Evolutionary conservation across 2,888 invertebrate species (phyloP).

Genomic region (Diaphora mendica): DNA sequence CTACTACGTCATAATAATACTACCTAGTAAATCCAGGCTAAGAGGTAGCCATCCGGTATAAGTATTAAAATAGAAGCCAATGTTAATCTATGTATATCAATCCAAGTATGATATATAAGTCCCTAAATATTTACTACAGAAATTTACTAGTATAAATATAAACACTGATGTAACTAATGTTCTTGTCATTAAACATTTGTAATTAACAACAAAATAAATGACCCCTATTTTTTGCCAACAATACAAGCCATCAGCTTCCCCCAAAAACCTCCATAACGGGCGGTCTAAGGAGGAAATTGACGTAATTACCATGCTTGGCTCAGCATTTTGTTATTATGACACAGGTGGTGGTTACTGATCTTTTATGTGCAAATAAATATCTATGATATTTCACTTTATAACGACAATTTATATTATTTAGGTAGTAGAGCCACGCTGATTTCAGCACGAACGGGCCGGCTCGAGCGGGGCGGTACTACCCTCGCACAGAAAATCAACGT

Average conservation of each 20-base stretch:
- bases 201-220: conserved; percentile 8
- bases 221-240: conserved; percentile 7
- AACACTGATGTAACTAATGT: not conserved
- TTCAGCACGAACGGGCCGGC: too few relatives aligned
- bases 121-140: not conserved
- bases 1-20: too few relatives aligned
- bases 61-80: not conserved
- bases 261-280: conserved; percentile 8
- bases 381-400: not conserved
- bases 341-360: conserved; percentile 23
- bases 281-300: conserved; percentile 15
- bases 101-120: not conserved
- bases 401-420: not conserved
- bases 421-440: too few relatives aligned
- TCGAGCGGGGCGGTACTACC: too few relatives aligned
- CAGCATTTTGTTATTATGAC: conserved; percentile 21
- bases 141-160: too few relatives aligned
- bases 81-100: not conserved
- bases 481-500: too few relatives aligned
- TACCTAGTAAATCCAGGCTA: too few relatives aligned
- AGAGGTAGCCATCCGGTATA: too few relatives aligned
- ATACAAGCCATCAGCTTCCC: conserved; percentile 18
- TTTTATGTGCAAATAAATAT: not conserved
- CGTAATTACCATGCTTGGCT: conserved; percentile 20
- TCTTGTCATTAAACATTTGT: not conserved